A percentile compares a stretch with the other conserved stretches of the same genome.
phyloP scores from a whole-genome alignment of 2,888 invertebrate genomes.

The Euclidia mi region DNA sequence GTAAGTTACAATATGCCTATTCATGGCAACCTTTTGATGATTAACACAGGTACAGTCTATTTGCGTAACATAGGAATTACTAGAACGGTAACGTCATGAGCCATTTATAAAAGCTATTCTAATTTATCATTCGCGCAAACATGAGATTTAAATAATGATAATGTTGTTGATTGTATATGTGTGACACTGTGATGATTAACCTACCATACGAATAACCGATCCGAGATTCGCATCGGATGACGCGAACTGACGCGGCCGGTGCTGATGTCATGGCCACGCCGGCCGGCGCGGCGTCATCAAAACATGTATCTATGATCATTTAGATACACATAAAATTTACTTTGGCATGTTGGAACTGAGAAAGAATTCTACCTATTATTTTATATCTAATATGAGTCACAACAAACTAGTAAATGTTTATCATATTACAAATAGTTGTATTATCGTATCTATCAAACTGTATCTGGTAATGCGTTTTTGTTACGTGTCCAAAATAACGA shows the following conservation, averaged over 20 bases:
- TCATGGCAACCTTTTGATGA: conserved; percentile 19
- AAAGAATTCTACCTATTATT: neutral
- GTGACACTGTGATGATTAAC: conserved; percentile 77
- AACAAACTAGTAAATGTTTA: neutral
- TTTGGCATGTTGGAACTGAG: neutral
- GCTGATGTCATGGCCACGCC: conserved; percentile 84
- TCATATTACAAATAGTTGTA: no score
- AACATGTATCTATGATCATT: conserved; percentile 28
- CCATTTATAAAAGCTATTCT: conserved; percentile 55
- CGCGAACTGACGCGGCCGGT: conserved; percentile 77
- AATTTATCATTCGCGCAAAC: conserved; percentile 62
- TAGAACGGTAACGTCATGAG: conserved; percentile 56
- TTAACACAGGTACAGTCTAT: conserved; percentile 25
- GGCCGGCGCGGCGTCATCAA: conserved; percentile 70
- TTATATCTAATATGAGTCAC: neutral
- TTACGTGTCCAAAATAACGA: no score
- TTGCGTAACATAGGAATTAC: conserved; percentile 43
- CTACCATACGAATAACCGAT: conserved; percentile 68
- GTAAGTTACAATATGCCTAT: neutral
- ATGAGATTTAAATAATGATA: conserved; percentile 71
- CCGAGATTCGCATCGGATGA: conserved; percentile 76
- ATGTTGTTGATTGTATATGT: conserved; percentile 72
- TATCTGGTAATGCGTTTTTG: no score
- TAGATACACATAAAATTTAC: neutral
- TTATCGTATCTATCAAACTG: no score